Percentiles rank a stretch among this genome's conserved stretches.
These are phyloP conservation scores for Galaxea fascicularis DNA, from an alignment of 92 coral and sea anemone genomes.

Conservation along the genomic window DNA sequence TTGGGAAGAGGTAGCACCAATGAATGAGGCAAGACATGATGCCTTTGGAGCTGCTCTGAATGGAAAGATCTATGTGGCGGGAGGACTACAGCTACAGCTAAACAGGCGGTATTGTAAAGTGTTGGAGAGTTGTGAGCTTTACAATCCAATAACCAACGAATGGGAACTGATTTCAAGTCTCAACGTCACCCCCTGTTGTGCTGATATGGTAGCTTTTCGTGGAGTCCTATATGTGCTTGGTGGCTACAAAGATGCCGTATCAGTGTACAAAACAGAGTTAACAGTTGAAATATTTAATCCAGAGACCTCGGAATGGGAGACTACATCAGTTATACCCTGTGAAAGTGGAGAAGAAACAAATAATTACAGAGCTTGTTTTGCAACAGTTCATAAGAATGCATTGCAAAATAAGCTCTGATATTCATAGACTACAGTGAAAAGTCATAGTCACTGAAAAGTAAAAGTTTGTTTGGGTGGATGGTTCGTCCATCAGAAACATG, in stretches of 20 bases:
- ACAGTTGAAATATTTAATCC: not conserved
- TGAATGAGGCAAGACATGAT: not conserved
- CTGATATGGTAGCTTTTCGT: not conserved
- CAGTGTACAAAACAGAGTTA: not conserved
- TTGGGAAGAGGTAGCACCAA: not conserved
- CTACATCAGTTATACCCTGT: not conserved
- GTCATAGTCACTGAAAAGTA: too few species aligned
- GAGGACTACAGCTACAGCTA: not conserved
- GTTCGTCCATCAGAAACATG: too few species aligned
- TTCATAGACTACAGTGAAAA: too few species aligned
- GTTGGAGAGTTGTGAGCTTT: not conserved
- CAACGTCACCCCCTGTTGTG: not conserved
- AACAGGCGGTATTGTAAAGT: not conserved
- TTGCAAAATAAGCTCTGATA: not conserved
- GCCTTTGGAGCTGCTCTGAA: slow-evolving; percentile 24
- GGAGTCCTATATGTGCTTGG: not conserved
- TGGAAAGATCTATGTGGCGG: not conserved
- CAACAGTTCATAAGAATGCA: not conserved
- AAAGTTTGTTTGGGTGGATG: too few species aligned
- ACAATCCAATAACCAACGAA: not conserved
- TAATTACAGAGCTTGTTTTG: slow-evolving; percentile 6
- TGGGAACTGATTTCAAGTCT: slow-evolving; percentile 3
- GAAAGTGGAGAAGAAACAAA: not conserved
- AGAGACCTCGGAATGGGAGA: not conserved
- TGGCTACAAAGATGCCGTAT: not conserved